A percentile compares a stretch with the other conserved stretches of the same genome.
Evolutionary conservation across 2,113 vertebrate species (phyloP).

Genomic region (Myotis lucifugus): DNA sequence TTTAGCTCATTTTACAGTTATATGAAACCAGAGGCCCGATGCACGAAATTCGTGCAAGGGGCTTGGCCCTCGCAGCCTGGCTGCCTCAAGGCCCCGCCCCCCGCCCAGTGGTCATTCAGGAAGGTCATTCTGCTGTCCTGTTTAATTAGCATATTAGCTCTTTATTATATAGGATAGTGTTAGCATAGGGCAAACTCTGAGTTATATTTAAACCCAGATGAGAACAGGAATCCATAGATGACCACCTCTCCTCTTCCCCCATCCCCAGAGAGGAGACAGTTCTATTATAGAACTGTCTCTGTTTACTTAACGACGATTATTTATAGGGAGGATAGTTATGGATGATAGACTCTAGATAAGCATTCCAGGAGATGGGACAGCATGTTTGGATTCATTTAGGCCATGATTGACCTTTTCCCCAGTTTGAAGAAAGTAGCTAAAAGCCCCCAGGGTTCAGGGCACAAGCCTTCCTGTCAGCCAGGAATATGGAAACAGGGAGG

Average conservation of each 20-base stretch:
- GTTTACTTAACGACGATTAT: neutral
- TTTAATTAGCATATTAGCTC: too few relatives aligned
- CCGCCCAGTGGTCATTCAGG: too few relatives aligned
- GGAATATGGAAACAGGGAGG: slow-evolving; percentile 44
- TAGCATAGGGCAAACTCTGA: too few relatives aligned
- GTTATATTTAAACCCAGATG: neutral
- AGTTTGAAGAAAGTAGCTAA: slow-evolving; percentile 50
- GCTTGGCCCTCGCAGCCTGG: too few relatives aligned
- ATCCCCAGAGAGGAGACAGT: neutral
- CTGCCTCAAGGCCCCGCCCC: too few relatives aligned
- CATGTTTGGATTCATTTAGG: slow-evolving; percentile 48
- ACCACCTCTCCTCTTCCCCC: too few relatives aligned
- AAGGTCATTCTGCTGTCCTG: too few relatives aligned
- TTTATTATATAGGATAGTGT: too few relatives aligned
- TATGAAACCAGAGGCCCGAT: neutral
- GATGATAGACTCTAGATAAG: neutral
- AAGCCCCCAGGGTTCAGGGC: neutral
- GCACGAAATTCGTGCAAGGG: neutral
- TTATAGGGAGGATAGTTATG: neutral
- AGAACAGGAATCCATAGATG: neutral
- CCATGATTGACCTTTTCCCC: neutral
- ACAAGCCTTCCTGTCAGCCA: slow-evolving; percentile 17
- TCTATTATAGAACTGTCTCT: neutral
- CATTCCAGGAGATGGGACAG: neutral
- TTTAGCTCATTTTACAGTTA: neutral